Percentiles rank a stretch among this genome's conserved stretches.
These are phyloP conservation scores for Larimichthys crocea DNA, from an alignment of 2,113 vertebrate genomes.

Conservation along the genomic window DNA sequence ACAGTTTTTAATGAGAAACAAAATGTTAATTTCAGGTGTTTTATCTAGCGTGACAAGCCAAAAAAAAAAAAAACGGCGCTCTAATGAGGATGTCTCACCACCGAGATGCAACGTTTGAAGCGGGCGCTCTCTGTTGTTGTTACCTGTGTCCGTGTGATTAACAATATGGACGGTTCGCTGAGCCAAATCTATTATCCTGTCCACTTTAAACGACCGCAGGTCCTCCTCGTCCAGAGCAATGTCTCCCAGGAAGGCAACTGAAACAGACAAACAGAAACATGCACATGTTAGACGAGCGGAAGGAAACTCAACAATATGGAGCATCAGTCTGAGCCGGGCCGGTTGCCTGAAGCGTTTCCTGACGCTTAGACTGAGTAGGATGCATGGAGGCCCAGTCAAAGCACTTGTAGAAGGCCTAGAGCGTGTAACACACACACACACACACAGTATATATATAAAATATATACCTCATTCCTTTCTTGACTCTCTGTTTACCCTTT, in stretches of 20 bases:
- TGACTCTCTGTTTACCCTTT: slow-evolving; percentile 41
- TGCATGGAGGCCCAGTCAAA: slow-evolving; percentile 14
- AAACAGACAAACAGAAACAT: slow-evolving; percentile 54
- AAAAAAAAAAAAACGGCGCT: background rate
- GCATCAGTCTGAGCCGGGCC: slow-evolving; percentile 11
- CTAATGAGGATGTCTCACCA: background rate
- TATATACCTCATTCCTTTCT: slow-evolving; percentile 11
- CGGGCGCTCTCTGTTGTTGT: background rate
- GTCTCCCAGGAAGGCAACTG: slow-evolving; percentile 95
- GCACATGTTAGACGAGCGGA: slow-evolving; percentile 50
- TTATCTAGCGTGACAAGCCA: background rate
- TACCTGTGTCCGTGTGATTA: slow-evolving; percentile 82
- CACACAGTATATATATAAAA: slow-evolving; percentile 11
- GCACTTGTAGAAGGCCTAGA: slow-evolving; percentile 12
- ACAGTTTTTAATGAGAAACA: background rate
- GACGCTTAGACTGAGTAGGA: slow-evolving; percentile 48
- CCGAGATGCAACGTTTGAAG: slow-evolving; percentile 3
- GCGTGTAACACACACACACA: slow-evolving; percentile 23
- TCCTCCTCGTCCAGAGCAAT: slow-evolving; percentile 97
- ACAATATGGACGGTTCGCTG: slow-evolving; percentile 77
- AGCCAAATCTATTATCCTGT: slow-evolving; percentile 86
- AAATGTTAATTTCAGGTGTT: background rate
- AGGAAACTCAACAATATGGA: slow-evolving; percentile 17
- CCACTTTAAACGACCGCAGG: slow-evolving; percentile 89
- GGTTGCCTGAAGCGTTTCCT: slow-evolving; percentile 60